Base-by-base conservation (phyloP, 2,888 invertebrate genomes). In the Phaedon cochleariae region DNA sequence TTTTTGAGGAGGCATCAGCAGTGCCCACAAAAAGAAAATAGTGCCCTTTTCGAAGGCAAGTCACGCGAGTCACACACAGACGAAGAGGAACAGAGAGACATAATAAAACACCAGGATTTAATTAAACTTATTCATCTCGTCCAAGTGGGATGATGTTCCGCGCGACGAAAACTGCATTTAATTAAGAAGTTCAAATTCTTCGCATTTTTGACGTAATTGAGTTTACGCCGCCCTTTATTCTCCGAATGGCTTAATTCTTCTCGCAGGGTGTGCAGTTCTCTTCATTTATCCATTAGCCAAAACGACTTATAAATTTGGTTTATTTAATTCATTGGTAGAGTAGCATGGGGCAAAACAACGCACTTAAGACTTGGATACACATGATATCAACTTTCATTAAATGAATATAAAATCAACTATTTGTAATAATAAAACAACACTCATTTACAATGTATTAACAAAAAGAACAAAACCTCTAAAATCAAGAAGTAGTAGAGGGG, bases 121-220 rank as follows among this genome's bases (percentile, higher is more conserved):
- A 84, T 84, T 84, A 84, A 84, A 84, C 82, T 84, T 83, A 83
- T 84, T 83, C 84, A 83, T 84, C 83, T 82, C 81, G 78, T 78
- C 79, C 82, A 84, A 83, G 81, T 82, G 79, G 82, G 79, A 80
- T 79, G 79, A 80, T 77, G 77, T 75, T 73, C 72, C 34, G 59
- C 72, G 78, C 75, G 41, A 6, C 15, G 41, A 81, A 82, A 82
- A 83, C 80, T 83, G 82, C 83, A 83, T 84, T 84, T 84, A 83
- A 84, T 84, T 83, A 84, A 82, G 82, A 82, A 81, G 81, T 82
- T 78, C 76, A 77, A 80, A 83, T 84, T 83, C 83, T 81, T 80
- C 74, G 81, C 82, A 82, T 84, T 83, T 83, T 83, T 83, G 82
- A 81, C 81, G 80, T 83, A 84, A 83, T 83, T 84, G 82, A 82